Evolutionary conservation across 2,113 vertebrate genomes (phyloP), one percentile per base, ranked within the genome.

Genomic region (Laticauda laticaudata): DNA sequence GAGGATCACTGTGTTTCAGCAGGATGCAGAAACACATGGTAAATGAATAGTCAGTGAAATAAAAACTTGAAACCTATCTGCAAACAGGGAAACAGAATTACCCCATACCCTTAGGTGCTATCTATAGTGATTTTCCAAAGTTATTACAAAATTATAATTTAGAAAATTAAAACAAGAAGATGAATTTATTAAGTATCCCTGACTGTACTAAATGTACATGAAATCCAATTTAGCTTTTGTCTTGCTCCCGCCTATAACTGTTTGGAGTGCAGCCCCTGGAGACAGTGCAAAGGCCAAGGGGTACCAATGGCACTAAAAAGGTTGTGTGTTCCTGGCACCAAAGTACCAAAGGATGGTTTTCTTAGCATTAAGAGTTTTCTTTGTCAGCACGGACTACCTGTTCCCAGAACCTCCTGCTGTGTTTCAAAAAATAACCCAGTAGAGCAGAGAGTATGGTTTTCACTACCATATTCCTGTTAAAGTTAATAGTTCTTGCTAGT

Each of bases 41-140:
- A 94, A 94, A 64, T 56, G 29, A 92, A 92, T 91, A 8, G 43
- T 20, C 87, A 93, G 93, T 96, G 93, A 24, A 88, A 88, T 91
- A 95, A 93, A 93, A 94, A 96, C 94, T 43, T 86, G 86, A 90
- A 26, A 90, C 0, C 87, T 34, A 90, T 34, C 81, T 86, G n/a
- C 20, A 90, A 39, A 21, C 75, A 81, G n/a, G 43, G 34, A 18
- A 81, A 21, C 34, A 43, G 34, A 81, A 39, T 81, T 81, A 81
- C 21, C 75, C 34, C 20, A 43, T 18, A 7, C 3, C 7, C n/a
- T 81, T 81, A 81, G 34, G 15, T 43, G 34, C 75, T 34, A 81
- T 81, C 18, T 81, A 43, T 43, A 34, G 18, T 1, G 1, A 43
- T 81, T 34, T 81, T 34, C 18, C 34, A 81, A 81, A 81, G 7